phyloP scores from a whole-genome alignment of 2,888 invertebrate genomes.

The Tanypteryx hageni region DNA sequence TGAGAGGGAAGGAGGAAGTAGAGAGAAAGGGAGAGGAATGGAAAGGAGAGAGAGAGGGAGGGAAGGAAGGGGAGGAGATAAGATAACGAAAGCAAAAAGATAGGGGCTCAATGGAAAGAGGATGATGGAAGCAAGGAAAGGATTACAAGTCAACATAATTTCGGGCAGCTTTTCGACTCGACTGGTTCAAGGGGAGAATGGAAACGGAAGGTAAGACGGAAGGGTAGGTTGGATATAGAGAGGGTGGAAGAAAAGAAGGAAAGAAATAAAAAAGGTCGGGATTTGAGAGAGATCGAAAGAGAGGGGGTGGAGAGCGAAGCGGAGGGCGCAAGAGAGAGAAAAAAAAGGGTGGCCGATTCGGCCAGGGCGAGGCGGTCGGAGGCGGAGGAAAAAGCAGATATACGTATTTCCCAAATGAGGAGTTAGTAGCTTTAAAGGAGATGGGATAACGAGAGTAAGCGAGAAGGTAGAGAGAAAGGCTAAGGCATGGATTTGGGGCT shows the following conservation, averaged over 20 bases:
- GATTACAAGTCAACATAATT: constrained; percentile 65
- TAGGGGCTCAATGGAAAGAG: constrained; percentile 65
- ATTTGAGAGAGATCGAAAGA: too few species aligned
- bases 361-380: not conserved
- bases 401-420: not conserved
- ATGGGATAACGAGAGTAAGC: not conserved
- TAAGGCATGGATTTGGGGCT: not conserved
- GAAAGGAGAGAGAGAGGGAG: not conserved
- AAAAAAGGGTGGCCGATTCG: not conserved
- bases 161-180: constrained; percentile 57
- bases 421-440: not conserved
- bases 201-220: not conserved
- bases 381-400: not conserved
- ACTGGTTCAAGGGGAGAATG: not conserved
- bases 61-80: not conserved
- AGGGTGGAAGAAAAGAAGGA: too few species aligned
- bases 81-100: not conserved
- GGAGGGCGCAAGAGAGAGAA: not conserved
- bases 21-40: constrained; percentile 64
- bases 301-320: too few species aligned
- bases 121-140: constrained; percentile 65
- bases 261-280: too few species aligned
- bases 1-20: constrained; percentile 59
- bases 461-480: not conserved
- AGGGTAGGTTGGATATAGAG: too few species aligned